phyloP scores from a whole-genome alignment of 1,140 invertebrate genomes.

The Drosophila fuyamai region DNA sequence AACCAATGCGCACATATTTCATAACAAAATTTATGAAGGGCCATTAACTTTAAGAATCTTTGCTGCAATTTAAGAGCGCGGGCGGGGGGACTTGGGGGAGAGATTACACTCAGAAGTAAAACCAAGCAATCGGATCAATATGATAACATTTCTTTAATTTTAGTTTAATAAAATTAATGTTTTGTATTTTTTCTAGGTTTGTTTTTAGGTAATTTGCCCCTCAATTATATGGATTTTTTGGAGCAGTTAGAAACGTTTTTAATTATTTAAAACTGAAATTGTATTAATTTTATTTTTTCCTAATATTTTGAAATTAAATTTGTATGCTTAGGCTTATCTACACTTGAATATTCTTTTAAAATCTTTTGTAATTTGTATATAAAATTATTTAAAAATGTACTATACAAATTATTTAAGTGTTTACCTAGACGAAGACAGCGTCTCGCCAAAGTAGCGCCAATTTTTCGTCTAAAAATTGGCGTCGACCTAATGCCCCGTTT shows the following conservation, averaged over 20 bases:
- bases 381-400: neutral
- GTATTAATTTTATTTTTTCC: too few species aligned
- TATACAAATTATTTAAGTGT: neutral
- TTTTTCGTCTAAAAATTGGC: conserved; percentile 82
- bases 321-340: too few species aligned
- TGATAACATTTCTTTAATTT: too few species aligned
- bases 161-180: too few species aligned
- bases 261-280: too few species aligned
- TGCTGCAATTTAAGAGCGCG: conserved; percentile 67
- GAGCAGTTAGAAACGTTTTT: too few species aligned
- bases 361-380: too few species aligned
- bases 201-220: too few species aligned
- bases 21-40: conserved; percentile 83
- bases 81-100: conserved; percentile 3
- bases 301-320: too few species aligned
- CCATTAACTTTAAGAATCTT: conserved; percentile 83
- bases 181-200: too few species aligned
- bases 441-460: conserved; percentile 72
- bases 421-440: conserved; percentile 18
- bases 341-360: too few species aligned
- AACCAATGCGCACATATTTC: conserved; percentile 78
- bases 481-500: conserved; percentile 80
- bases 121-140: neutral
- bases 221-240: too few species aligned
- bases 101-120: conserved; percentile 1